Percentiles rank a stretch among this genome's conserved stretches.
Conservation (phyloP, 53 echinoderm and acorn worm species). For the Holothuria leucospilota region DNA sequence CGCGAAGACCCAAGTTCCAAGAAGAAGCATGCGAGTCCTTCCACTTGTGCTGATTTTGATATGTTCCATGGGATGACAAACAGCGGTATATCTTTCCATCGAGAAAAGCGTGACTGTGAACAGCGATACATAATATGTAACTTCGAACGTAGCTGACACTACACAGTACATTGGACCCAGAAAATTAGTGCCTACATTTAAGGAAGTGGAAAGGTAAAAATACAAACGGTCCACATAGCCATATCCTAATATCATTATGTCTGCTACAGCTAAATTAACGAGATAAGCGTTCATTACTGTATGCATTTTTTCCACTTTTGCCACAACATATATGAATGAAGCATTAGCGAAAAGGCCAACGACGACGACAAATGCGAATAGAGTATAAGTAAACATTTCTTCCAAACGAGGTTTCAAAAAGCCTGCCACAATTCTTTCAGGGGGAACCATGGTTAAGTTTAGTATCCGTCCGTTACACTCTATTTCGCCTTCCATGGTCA, state of each 20-base stretch:
- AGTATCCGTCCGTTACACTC: neutral
- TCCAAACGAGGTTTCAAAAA: neutral
- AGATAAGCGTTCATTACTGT: slow-evolving; percentile 36
- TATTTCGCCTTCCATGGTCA: neutral
- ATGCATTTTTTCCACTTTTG: slow-evolving; percentile 17
- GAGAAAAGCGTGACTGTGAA: slow-evolving; percentile 22
- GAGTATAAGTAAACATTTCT: slow-evolving; percentile 24
- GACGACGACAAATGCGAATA: slow-evolving; percentile 10
- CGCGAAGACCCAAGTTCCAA: slow-evolving; percentile 5
- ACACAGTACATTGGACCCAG: slow-evolving; percentile 16
- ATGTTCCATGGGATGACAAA: slow-evolving; percentile 20
- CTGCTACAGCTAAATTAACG: slow-evolving; percentile 36
- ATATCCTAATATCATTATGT: slow-evolving; percentile 24
- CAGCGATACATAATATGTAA: slow-evolving; percentile 33
- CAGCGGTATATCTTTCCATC: slow-evolving; percentile 30
- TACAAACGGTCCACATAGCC: slow-evolving; percentile 30
- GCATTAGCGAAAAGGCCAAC: neutral
- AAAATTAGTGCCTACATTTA: slow-evolving; percentile 4
- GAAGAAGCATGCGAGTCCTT: neutral
- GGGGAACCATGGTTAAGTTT: neutral
- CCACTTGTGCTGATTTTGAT: neutral
- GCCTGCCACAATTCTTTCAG: neutral
- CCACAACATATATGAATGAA: slow-evolving; percentile 12
- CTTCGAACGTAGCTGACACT: neutral
- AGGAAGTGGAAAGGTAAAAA: slow-evolving; percentile 16